A percentile compares a stretch with the other conserved stretches of the same genome.
Conservation (phyloP, 2,888 invertebrate species). For the Caradrina clavipalpis region DNA sequence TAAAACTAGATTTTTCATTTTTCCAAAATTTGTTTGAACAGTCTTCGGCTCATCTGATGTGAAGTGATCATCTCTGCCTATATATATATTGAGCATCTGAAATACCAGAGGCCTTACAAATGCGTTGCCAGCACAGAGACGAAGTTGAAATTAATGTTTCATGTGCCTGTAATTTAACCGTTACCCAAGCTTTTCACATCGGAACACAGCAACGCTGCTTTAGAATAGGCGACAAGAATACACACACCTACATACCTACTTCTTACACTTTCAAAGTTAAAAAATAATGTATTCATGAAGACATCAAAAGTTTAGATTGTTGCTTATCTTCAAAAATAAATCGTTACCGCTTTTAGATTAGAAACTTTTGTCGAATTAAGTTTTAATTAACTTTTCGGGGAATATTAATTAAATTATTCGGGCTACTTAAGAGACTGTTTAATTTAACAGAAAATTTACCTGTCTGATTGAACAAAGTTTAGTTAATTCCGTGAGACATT, state of each 20-base stretch:
- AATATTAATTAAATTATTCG: constrained; percentile 62
- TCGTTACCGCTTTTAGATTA: constrained; percentile 57
- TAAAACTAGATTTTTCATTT: not conserved
- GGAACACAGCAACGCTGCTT: no score
- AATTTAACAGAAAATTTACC: constrained; percentile 62
- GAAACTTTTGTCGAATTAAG: constrained; percentile 62
- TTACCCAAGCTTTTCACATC: no score
- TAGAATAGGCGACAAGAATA: no score
- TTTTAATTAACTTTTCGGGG: constrained; percentile 64
- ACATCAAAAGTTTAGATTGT: constrained; percentile 25
- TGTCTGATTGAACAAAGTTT: constrained; percentile 50
- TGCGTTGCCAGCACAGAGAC: no score
- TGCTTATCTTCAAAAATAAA: constrained; percentile 54
- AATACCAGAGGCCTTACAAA: no score
- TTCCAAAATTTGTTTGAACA: not conserved
- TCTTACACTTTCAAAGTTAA: not conserved
- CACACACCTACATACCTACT: not conserved
- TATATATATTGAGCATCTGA: no score
- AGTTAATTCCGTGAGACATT: constrained; percentile 20
- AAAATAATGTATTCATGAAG: constrained; percentile 32
- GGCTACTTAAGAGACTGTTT: constrained; percentile 52
- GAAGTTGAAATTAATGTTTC: no score
- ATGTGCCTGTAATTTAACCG: no score
- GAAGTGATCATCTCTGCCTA: no score
- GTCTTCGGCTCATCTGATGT: no score